Evolutionary conservation across 2,113 vertebrate species (phyloP).

Genomic region (Talpa occidentalis): DNA sequence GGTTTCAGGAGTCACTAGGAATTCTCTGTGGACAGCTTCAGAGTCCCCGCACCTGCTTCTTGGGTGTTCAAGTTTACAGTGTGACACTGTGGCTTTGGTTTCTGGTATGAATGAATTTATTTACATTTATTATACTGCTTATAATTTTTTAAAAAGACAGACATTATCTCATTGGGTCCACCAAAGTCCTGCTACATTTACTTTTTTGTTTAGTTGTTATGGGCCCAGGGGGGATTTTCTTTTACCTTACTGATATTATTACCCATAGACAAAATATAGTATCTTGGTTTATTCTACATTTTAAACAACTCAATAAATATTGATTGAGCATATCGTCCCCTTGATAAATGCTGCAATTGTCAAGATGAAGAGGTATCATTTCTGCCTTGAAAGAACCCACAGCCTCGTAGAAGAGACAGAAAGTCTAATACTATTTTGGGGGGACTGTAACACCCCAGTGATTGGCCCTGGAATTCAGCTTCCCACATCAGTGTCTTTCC

Average conservation of each 20-base stretch:
- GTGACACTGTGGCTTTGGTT: background rate
- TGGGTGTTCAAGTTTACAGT: background rate
- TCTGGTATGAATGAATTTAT: background rate
- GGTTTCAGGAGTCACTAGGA: background rate
- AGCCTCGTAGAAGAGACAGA: background rate
- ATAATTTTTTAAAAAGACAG: background rate
- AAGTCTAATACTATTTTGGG: background rate
- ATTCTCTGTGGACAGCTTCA: background rate
- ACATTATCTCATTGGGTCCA: background rate
- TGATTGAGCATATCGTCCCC: background rate
- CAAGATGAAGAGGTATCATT: background rate
- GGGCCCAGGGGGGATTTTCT: background rate
- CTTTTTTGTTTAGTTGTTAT: background rate
- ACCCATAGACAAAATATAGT: background rate
- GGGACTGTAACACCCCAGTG: background rate
- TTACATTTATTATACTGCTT: conserved; percentile 2
- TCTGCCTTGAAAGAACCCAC: background rate
- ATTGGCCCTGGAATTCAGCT: background rate
- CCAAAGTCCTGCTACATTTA: background rate
- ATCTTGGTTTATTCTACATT: background rate
- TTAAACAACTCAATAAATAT: background rate
- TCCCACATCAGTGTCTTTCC: background rate
- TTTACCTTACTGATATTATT: background rate
- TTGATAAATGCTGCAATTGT: background rate
- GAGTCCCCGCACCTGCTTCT: background rate